Conservation (phyloP, 2,797 vertebrate genomes). For the Megaceryle alcyon region DNA sequence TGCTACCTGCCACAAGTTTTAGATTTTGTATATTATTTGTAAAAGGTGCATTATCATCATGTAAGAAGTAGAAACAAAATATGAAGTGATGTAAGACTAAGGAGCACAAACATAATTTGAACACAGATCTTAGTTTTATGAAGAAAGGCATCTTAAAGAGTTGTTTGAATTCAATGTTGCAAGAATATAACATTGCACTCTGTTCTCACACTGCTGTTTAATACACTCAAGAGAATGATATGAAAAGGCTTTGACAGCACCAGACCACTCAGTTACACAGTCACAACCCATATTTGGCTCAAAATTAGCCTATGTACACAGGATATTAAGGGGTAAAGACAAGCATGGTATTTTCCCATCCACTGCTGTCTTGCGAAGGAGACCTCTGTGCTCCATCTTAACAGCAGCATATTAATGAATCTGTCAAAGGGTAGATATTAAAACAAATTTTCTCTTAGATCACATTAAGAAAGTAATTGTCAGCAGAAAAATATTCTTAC, state of each 20-base stretch:
- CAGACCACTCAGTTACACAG: not conserved
- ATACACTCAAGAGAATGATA: not conserved
- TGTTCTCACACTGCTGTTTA: not conserved
- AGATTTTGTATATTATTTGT: not conserved
- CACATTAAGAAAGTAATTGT: not conserved
- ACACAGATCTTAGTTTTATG: not conserved
- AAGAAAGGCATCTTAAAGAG: not conserved
- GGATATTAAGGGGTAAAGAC: not conserved
- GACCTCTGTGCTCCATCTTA: not conserved
- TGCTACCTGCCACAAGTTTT: not conserved
- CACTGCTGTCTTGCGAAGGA: not conserved
- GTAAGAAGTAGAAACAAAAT: not conserved
- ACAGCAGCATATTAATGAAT: not conserved
- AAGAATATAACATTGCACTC: not conserved
- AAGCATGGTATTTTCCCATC: not conserved
- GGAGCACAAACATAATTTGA: not conserved
- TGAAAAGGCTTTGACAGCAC: not conserved
- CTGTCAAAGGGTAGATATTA: not conserved
- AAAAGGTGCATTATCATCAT: not conserved
- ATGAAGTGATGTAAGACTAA: not conserved
- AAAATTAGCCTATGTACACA: not conserved
- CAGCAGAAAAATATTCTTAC: not conserved
- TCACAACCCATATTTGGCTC: not conserved
- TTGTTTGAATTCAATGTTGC: not conserved
- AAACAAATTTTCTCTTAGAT: not conserved